Evolutionary conservation across 2,888 invertebrate genomes (phyloP).

Genomic region (Beris chalybata): DNA sequence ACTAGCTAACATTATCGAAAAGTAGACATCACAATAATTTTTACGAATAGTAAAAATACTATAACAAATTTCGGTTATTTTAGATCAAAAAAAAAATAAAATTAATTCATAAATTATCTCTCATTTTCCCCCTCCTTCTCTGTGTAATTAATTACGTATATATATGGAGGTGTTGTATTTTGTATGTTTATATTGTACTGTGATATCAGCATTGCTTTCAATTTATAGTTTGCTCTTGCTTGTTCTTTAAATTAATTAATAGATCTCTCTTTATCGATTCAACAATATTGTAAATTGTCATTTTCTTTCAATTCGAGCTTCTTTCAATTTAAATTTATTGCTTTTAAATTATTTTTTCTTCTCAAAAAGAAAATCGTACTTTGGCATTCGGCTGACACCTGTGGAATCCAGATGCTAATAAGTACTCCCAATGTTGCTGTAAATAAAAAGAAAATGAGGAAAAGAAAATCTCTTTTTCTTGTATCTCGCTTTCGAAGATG

Average conservation of each 20-base stretch:
- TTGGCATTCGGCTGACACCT: conserved; percentile 63
- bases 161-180: conserved; percentile 35
- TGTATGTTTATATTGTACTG: conserved; percentile 5
- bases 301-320: too few species aligned
- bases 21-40: too few species aligned
- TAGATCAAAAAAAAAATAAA: too few species aligned
- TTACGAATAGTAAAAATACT: too few species aligned
- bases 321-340: background rate
- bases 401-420: conserved; percentile 57
- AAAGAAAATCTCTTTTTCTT: conserved; percentile 36
- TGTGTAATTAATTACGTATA: background rate
- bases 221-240: too few species aligned
- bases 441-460: conserved; percentile 47
- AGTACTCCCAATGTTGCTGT: conserved; percentile 57
- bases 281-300: too few species aligned
- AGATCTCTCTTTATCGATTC: too few species aligned
- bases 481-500: background rate
- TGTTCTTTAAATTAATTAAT: conserved; percentile 1
- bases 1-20: too few species aligned
- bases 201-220: too few species aligned
- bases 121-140: conserved; percentile 31
- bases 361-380: conserved; percentile 57
- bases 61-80: too few species aligned
- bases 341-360: background rate
- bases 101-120: conserved; percentile 16